Conservation (phyloP, 2,888 invertebrate species). For the Cataglyphis livida region DNA sequence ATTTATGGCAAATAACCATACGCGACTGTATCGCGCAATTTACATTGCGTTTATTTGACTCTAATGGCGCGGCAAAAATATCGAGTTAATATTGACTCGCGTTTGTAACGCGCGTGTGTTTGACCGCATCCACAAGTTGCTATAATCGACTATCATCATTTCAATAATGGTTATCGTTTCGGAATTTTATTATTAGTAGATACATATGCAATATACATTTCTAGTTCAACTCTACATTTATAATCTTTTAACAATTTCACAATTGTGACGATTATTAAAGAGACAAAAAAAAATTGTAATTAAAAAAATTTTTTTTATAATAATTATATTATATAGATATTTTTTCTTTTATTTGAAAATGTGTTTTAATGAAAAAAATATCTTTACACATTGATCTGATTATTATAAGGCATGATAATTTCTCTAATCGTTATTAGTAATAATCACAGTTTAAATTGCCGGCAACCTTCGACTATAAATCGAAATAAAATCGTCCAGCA, state of each 20-base stretch:
- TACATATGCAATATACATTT: not conserved
- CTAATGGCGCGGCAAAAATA: slow-evolving; percentile 67
- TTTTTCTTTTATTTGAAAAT: not conserved
- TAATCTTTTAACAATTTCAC: not conserved
- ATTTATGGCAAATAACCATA: slow-evolving; percentile 77
- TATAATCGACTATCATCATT: slow-evolving; percentile 48
- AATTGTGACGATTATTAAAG: not conserved
- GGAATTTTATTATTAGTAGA: slow-evolving; percentile 18
- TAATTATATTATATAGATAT: not conserved
- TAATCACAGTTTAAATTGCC: not conserved
- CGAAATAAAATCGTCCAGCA: slow-evolving; percentile 27
- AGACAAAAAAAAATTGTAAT: not conserved
- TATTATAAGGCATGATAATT: not conserved
- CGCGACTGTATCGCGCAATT: slow-evolving; percentile 67
- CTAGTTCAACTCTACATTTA: not conserved
- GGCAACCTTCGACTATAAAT: not conserved
- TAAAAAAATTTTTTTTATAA: not conserved
- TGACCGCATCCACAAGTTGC: slow-evolving; percentile 40
- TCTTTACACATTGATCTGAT: not conserved
- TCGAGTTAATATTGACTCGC: slow-evolving; percentile 64
- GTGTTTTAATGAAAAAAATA: not conserved
- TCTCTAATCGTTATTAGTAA: not conserved
- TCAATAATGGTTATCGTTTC: slow-evolving; percentile 27
- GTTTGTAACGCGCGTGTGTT: slow-evolving; percentile 44
- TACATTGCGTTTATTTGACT: slow-evolving; percentile 77